Conservation (phyloP, 2,888 invertebrate genomes). For the Allacma fusca region DNA sequence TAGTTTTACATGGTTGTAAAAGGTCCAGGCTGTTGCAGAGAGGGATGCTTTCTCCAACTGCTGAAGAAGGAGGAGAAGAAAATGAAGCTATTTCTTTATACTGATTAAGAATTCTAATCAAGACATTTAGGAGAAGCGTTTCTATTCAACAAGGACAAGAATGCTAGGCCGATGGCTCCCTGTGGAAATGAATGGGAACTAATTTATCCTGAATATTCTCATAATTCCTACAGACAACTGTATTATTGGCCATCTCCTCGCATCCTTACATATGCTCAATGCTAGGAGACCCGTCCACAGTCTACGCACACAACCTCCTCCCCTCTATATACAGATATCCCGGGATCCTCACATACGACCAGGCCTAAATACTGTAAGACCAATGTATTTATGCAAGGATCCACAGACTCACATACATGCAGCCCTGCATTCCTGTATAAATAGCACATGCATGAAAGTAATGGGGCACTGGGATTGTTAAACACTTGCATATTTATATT, state of each 20-base stretch:
- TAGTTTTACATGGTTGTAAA: not conserved
- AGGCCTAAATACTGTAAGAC: too few species aligned
- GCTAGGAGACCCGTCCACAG: too few species aligned
- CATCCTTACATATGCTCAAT: slow-evolving; percentile 16
- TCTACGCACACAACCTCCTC: too few species aligned
- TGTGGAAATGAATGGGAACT: slow-evolving; percentile 59
- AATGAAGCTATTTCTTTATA: slow-evolving; percentile 53
- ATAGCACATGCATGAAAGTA: too few species aligned
- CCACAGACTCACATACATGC: too few species aligned
- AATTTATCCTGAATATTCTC: slow-evolving; percentile 61
- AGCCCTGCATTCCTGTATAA: too few species aligned
- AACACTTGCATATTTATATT: too few species aligned
- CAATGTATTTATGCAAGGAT: too few species aligned
- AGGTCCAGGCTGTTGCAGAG: too few species aligned
- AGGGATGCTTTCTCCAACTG: not conserved
- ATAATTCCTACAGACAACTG: slow-evolving; percentile 61
- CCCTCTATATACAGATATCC: too few species aligned
- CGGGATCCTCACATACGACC: too few species aligned
- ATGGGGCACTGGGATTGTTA: too few species aligned
- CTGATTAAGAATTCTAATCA: slow-evolving; percentile 60
- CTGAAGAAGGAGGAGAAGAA: slow-evolving; percentile 27
- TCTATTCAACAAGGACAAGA: slow-evolving; percentile 47
- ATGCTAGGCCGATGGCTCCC: slow-evolving; percentile 49
- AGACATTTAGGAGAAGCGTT: slow-evolving; percentile 50
- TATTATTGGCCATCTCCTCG: slow-evolving; percentile 51